A percentile compares a stretch with the other conserved stretches of the same genome.
These are phyloP conservation scores for Galeopterus variegatus DNA, from an alignment of 2,113 vertebrate species.

Conservation along the genomic window DNA sequence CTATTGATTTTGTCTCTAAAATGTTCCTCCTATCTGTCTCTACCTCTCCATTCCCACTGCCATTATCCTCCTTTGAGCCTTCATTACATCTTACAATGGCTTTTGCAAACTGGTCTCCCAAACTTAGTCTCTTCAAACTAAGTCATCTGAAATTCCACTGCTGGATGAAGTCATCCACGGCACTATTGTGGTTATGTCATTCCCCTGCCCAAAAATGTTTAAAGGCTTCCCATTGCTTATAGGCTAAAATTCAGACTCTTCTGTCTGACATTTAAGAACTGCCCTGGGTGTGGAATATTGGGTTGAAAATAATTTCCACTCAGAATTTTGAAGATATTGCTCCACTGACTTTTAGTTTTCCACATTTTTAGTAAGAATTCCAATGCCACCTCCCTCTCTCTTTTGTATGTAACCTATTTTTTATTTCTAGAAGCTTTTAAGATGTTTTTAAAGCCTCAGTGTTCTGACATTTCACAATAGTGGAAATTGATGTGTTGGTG, in stretches of 20 bases:
- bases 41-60: slow-evolving; percentile 1
- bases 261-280: slow-evolving; percentile 19
- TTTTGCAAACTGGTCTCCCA: neutral
- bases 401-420: slow-evolving; percentile 28
- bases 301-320: slow-evolving; percentile 32
- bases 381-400: neutral
- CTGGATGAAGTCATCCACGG: neutral
- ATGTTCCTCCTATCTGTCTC: slow-evolving; percentile 23
- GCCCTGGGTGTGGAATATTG: neutral
- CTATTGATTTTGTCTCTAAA: slow-evolving; percentile 65
- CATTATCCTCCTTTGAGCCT: neutral
- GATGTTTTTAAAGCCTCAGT: neutral
- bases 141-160: slow-evolving; percentile 39
- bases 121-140: slow-evolving; percentile 28
- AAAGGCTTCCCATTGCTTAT: neutral
- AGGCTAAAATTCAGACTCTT: slow-evolving; percentile 21
- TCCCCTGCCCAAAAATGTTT: neutral
- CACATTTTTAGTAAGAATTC: slow-evolving; percentile 38
- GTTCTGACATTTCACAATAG: neutral
- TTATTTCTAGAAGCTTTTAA: slow-evolving; percentile 63
- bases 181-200: neutral
- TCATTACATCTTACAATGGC: neutral
- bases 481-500: neutral
- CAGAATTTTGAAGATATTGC: slow-evolving; percentile 35
- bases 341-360: neutral